phyloP scores from a whole-genome alignment of 2,113 vertebrate species.

The Gallinago paraguaiae region DNA sequence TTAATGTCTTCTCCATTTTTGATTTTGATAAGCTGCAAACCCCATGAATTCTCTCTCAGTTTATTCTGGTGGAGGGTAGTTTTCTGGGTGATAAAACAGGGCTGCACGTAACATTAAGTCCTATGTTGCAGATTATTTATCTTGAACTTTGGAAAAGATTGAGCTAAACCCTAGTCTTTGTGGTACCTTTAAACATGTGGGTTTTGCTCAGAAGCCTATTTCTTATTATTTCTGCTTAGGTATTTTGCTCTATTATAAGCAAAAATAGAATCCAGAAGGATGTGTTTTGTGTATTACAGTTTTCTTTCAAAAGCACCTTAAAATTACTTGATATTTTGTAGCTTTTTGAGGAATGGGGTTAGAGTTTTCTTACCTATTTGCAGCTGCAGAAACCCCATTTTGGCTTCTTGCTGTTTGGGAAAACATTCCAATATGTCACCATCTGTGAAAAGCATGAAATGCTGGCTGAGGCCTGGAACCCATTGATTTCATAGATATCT shows the following conservation, averaged over 20 bases:
- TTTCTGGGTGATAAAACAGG: conserved; percentile 34
- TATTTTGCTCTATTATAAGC: background rate
- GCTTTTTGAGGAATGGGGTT: background rate
- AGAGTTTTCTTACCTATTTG: conserved; percentile 46
- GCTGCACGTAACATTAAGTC: background rate
- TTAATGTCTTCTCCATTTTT: background rate
- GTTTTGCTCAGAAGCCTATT: conserved; percentile 36
- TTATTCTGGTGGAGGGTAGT: background rate
- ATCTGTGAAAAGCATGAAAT: conserved; percentile 72
- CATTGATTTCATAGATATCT: conserved; percentile 65
- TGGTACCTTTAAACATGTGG: background rate
- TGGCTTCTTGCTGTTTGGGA: conserved; percentile 72
- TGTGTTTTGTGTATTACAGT: background rate
- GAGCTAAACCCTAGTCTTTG: background rate
- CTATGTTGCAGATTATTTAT: conserved; percentile 45
- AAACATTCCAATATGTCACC: conserved; percentile 71
- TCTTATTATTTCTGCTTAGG: conserved; percentile 8
- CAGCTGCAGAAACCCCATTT: conserved; percentile 58
- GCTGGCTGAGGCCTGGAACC: conserved; percentile 60
- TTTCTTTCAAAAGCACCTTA: background rate
- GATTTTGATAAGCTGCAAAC: conserved; percentile 3
- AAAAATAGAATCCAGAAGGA: background rate
- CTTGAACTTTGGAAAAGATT: conserved; percentile 50
- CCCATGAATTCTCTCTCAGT: background rate
- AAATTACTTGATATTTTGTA: conserved; percentile 8